phyloP scores from a whole-genome alignment of 2,888 invertebrate genomes.

The Ischnus inquisitorius region DNA sequence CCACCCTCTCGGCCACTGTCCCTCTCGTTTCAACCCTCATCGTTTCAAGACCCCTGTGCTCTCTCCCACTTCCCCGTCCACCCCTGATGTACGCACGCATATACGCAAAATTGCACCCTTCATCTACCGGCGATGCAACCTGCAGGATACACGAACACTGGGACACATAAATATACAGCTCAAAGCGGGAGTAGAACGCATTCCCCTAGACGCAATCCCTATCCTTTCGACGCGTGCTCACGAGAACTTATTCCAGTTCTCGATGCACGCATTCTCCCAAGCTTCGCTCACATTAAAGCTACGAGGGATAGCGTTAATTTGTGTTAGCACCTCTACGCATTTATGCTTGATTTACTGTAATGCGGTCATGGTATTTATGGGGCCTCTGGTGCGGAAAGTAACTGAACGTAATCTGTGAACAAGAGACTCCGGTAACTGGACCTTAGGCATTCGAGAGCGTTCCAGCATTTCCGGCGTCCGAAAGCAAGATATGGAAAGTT shows the following conservation, averaged over 20 bases:
- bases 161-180: slow-evolving; percentile 22
- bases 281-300: slow-evolving; percentile 1
- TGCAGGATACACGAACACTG: slow-evolving; percentile 20
- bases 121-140: slow-evolving; percentile 37
- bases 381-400: neutral
- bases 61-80: neutral
- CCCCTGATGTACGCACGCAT: slow-evolving; percentile 6
- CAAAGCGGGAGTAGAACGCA: slow-evolving; percentile 14
- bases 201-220: slow-evolving; percentile 21
- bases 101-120: slow-evolving; percentile 47
- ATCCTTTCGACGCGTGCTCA: slow-evolving; percentile 11
- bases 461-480: neutral
- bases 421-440: neutral
- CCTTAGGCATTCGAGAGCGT: neutral
- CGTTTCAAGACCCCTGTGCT: slow-evolving; percentile 9
- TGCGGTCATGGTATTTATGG: neutral
- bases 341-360: neutral
- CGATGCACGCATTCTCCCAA: slow-evolving; percentile 18
- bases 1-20: slow-evolving; percentile 42
- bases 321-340: neutral
- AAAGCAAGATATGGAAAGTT: neutral
- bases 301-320: slow-evolving; percentile 21
- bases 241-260: slow-evolving; percentile 6
- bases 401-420: neutral
- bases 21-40: slow-evolving; percentile 20